Evolutionary conservation across 1,140 invertebrate genomes (phyloP), one percentile per base, ranked within the genome.

Genomic region (Caenorhabditis latens): DNA sequence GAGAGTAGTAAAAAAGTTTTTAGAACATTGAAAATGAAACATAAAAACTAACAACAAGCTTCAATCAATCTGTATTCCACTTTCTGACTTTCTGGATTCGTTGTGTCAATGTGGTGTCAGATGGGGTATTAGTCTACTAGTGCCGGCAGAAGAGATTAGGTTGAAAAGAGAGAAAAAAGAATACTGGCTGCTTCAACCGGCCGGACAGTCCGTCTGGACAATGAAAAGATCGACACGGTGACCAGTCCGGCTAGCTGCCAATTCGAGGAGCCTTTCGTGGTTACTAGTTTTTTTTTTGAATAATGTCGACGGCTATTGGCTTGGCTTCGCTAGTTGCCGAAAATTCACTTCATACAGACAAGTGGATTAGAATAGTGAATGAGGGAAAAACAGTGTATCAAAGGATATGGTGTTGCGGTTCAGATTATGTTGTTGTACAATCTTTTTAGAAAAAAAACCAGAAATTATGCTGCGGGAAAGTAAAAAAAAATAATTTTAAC

Each of bases 281-380:
- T 71, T 71, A 71, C 67, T 71, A 71, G 67, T 71, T 71, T 79
- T 75, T 71, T 79, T 79, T 79, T 79, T 79, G 19, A 50, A 50
- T 79, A 79, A 46, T 79, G 71, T 79, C 71, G 14, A 79, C 42
- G 63, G 63, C 24, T 16, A 16, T 53, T 79, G 71, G 71, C 71
- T 79, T 50, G 67, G 46, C n/a, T 79, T 50, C 46, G 4, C 46
- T 50, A n/a, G 71, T 13, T 43, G 71, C 71, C n/a, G 42, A 46
- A 79, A 79, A 50, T 53, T 79, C 71, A 79, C 71, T 79, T 71
- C 19, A 71, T 71, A 32, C 46, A 50, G 71, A 79, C 71, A 79
- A 79, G 46, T 79, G 71, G 71, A 79, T 79, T 79, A 79, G 71
- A 24, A 79, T 53, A 71, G 40, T 46, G 16, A 19, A 71, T 71